Evolutionary conservation across 1,140 invertebrate species (phyloP).

Genomic region (Drosophila tristis): DNA sequence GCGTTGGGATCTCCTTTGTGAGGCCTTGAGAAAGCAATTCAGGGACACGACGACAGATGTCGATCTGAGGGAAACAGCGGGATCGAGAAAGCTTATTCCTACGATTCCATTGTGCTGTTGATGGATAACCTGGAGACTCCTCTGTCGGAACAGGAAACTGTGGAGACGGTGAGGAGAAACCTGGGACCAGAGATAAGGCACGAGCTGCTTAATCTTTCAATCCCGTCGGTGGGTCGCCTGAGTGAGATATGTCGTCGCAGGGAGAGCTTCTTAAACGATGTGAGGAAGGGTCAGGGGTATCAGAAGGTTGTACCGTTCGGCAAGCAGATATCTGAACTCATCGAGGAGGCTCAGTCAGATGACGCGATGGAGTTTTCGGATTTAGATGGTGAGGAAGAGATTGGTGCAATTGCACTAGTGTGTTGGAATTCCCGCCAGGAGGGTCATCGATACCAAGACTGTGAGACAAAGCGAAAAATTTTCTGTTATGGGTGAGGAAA

Average conservation of each 20-base stretch:
- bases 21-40: neutral
- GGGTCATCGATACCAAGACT: conserved; percentile 32
- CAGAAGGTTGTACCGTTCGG: conserved; percentile 7
- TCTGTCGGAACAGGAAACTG: neutral
- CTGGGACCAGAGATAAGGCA: conserved; percentile 5
- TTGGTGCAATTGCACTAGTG: neutral
- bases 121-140: neutral
- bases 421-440: conserved; percentile 33
- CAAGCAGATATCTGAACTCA: neutral
- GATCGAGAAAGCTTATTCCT: neutral
- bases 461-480: conserved; percentile 4
- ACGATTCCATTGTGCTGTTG: neutral
- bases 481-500: conserved; percentile 3
- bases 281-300: neutral
- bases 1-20: neutral
- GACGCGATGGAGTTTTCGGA: conserved; percentile 1
- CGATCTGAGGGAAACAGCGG: conserved; percentile 1
- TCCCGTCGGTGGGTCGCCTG: neutral
- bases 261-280: conserved; percentile 9
- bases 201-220: neutral
- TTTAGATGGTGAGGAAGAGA: neutral
- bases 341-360: neutral
- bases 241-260: conserved; percentile 8
- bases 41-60: neutral
- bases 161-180: neutral